Evolutionary conservation across 2,888 invertebrate species (phyloP).

Genomic region (Hirudinaria manillensis): DNA sequence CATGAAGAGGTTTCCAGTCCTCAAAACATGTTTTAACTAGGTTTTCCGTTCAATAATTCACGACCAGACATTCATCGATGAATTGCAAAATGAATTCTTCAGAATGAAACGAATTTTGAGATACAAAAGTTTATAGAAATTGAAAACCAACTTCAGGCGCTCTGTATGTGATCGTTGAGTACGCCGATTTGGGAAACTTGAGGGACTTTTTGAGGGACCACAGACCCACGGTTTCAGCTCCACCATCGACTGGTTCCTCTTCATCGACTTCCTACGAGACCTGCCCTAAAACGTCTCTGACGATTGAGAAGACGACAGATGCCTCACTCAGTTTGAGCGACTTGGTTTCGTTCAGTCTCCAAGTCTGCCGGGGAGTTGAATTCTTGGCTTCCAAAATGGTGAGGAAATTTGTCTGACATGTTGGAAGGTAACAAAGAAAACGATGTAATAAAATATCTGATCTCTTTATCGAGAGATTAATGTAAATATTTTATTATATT

Average conservation of each 20-base stretch:
- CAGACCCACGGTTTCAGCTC: conserved; percentile 57
- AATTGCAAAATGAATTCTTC: no score
- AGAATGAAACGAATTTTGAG: no score
- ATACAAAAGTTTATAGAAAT: no score
- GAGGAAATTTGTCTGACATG: conserved; percentile 35
- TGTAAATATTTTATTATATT: no score
- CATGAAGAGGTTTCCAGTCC: no score
- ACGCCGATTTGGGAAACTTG: conserved; percentile 72
- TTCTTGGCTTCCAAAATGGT: conserved; percentile 88
- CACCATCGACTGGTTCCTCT: neutral
- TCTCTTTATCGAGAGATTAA: no score
- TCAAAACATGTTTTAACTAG: no score
- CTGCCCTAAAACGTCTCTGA: neutral
- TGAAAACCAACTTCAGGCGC: conserved; percentile 43
- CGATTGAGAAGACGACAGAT: neutral
- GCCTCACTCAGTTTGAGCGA: conserved; percentile 74
- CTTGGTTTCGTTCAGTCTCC: conserved; percentile 89
- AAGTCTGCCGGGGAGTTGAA: conserved; percentile 95
- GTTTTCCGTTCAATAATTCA: no score
- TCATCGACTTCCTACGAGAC: neutral
- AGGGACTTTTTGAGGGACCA: conserved; percentile 86
- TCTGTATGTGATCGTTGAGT: conserved; percentile 57
- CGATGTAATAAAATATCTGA: no score
- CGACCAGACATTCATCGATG: no score
- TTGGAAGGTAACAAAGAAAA: no score